Percentiles rank a stretch among this genome's conserved stretches.
Conservation (phyloP, 37 sponge, comb jelly and placozoan genomes). For the Ianthella basta region DNA sequence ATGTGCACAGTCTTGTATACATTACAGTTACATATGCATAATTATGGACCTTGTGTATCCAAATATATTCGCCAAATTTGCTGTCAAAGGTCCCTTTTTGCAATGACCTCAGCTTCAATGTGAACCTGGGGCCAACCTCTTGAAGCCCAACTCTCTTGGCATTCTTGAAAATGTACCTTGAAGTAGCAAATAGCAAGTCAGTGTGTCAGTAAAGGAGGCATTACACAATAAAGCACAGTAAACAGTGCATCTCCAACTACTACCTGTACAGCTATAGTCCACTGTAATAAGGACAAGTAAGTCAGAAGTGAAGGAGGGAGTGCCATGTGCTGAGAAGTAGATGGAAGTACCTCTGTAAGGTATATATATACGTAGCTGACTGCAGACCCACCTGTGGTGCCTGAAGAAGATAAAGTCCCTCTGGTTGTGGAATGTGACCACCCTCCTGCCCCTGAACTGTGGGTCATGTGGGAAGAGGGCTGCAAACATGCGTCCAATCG, state of each 20-base stretch:
- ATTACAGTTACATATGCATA: no score
- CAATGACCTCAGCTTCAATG: conserved; percentile 90
- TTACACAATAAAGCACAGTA: not conserved
- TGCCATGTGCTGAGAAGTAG: no score
- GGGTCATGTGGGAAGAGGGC: conserved; percentile 91
- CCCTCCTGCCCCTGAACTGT: conserved; percentile 90
- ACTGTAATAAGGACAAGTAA: no score
- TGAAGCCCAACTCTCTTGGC: conserved; percentile 88
- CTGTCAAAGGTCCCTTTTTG: conserved; percentile 95
- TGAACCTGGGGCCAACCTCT: conserved; percentile 95
- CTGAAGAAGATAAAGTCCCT: conserved; percentile 97
- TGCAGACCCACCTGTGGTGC: conserved; percentile 80
- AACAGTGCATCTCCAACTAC: no score
- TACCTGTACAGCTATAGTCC: no score
- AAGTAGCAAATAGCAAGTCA: not conserved
- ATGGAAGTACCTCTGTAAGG: no score
- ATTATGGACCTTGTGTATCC: conserved; percentile 87
- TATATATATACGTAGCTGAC: no score
- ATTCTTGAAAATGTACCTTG: conserved; percentile 94
- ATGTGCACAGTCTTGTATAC: not conserved
- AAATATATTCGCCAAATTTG: conserved; percentile 90
- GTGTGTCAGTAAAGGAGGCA: not conserved
- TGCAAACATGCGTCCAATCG: conserved; percentile 93
- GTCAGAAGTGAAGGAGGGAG: no score
- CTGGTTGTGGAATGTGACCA: conserved; percentile 98